Evolutionary conservation across 2,888 invertebrate species (phyloP).

Genomic region (Acleris sparsana): DNA sequence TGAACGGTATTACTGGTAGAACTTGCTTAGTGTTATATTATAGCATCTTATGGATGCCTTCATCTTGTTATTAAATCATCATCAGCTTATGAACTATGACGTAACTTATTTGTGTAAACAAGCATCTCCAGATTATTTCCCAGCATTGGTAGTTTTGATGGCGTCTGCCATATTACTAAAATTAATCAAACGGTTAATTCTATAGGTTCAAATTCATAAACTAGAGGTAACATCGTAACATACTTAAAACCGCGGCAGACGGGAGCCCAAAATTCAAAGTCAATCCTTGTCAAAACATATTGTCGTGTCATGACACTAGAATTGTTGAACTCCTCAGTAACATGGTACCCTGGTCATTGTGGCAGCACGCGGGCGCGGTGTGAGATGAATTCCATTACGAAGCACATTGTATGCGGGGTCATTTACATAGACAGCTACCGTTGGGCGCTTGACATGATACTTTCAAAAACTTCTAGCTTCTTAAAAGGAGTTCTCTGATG

Average conservation of each 20-base stretch:
- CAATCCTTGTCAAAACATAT: background rate
- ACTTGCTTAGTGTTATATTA: background rate
- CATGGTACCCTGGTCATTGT: constrained; percentile 61
- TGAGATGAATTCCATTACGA: constrained; percentile 75
- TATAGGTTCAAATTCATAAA: no score
- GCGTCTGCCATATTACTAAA: no score
- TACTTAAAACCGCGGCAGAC: no score
- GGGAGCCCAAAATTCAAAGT: background rate
- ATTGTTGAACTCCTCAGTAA: constrained; percentile 24
- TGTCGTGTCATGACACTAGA: constrained; percentile 11
- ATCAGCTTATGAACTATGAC: no score
- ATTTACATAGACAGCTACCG: constrained; percentile 48
- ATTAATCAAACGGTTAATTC: no score
- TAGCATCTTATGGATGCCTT: background rate
- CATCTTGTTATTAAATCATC: no score
- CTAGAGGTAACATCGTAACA: no score
- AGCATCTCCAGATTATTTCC: no score
- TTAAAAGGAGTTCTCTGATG: no score
- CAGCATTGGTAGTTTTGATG: no score
- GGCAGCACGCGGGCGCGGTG: constrained; percentile 62
- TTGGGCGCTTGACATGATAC: constrained; percentile 1
- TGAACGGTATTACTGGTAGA: constrained; percentile 2
- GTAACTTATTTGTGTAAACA: no score
- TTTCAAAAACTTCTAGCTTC: no score
- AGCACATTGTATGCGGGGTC: constrained; percentile 54